phyloP scores from a whole-genome alignment of 2,888 invertebrate genomes.

The Hyppa rectilinea region DNA sequence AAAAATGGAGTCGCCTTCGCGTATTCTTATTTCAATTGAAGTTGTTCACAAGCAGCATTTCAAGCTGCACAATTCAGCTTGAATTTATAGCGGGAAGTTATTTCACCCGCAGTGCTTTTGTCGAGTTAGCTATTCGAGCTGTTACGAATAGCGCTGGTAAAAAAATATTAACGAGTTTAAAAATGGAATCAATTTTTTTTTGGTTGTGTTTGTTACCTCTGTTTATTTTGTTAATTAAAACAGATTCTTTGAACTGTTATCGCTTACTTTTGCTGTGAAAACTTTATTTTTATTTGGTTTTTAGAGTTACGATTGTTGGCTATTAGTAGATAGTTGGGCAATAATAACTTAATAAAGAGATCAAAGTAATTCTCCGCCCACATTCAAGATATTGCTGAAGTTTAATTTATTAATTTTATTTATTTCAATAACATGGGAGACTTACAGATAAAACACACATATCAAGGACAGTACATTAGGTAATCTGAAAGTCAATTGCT shows the following conservation, averaged over 20 bases:
- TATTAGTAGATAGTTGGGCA: not conserved
- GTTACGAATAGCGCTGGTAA: slow-evolving; percentile 44
- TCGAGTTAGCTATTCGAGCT: slow-evolving; percentile 60
- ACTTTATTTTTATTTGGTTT: not conserved
- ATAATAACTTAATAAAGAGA: not conserved
- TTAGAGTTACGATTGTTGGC: not conserved
- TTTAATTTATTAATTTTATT: no score
- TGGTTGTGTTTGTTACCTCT: not conserved
- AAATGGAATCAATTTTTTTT: slow-evolving; percentile 23
- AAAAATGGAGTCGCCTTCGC: slow-evolving; percentile 72
- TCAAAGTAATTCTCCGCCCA: not conserved
- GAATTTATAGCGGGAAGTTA: slow-evolving; percentile 78
- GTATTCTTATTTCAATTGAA: slow-evolving; percentile 80
- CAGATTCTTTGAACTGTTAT: not conserved
- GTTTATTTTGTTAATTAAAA: slow-evolving; percentile 3
- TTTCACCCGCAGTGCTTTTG: slow-evolving; percentile 68
- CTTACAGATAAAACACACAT: no score
- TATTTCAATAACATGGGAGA: no score
- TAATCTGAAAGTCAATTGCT: no score
- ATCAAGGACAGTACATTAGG: no score
- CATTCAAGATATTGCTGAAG: no score
- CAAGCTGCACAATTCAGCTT: slow-evolving; percentile 70
- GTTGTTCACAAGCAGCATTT: slow-evolving; percentile 75
- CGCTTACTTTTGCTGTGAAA: not conserved
- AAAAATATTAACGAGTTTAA: slow-evolving; percentile 58